These are phyloP conservation scores for Vireo griseus DNA, from an alignment of 2,797 vertebrate species.

Conservation along the genomic window DNA sequence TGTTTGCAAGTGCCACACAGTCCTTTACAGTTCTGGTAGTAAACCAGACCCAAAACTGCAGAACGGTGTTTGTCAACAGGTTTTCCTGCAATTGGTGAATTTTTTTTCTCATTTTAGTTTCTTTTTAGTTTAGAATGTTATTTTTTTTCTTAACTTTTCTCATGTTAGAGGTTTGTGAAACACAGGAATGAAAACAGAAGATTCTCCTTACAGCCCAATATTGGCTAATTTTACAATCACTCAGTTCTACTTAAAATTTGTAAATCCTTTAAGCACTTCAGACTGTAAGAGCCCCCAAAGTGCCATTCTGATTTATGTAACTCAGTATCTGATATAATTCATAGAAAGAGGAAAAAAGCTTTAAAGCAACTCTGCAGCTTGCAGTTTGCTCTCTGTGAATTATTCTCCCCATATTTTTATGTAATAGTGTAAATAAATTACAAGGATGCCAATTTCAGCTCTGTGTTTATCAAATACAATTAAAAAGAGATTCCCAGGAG, in stretches of 20 bases:
- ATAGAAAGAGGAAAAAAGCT: neutral
- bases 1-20: neutral
- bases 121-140: neutral
- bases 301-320: neutral
- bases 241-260: neutral
- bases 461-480: conserved; percentile 7
- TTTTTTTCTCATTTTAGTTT: neutral
- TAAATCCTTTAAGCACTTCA: neutral
- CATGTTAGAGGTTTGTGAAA: neutral
- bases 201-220: neutral
- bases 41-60: neutral
- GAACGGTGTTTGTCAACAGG: neutral
- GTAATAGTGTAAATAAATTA: neutral
- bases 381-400: neutral
- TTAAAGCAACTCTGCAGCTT: neutral
- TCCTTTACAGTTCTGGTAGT: neutral
- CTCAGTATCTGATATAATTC: neutral
- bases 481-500: neutral
- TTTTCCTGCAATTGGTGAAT: neutral
- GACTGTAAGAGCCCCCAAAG: neutral
- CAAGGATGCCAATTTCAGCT: neutral
- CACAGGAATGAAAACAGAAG: neutral
- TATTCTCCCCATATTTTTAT: neutral
- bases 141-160: neutral
- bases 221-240: neutral